Evolutionary conservation across 2,797 vertebrate species (phyloP).

Genomic region (Atherinosoma microstoma): DNA sequence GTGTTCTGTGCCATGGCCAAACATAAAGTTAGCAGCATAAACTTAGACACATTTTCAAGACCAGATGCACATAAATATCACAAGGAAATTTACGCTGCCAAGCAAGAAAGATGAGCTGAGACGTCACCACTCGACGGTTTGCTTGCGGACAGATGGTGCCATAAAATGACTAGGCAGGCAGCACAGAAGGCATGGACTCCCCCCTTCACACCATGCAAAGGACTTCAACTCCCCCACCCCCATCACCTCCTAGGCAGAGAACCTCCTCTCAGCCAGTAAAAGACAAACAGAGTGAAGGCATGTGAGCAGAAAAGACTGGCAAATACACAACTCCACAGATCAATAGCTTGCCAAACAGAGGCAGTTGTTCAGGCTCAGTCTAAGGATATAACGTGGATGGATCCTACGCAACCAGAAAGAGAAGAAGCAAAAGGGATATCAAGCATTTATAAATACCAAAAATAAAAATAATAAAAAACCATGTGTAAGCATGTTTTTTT

Average conservation of each 20-base stretch:
- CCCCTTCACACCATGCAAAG: conserved; percentile 45
- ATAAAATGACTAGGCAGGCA: conserved; percentile 80
- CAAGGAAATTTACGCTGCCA: conserved; percentile 63
- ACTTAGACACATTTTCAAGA: conserved; percentile 50
- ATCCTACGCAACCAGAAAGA: conserved; percentile 20
- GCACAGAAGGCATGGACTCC: conserved; percentile 68
- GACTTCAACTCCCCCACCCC: conserved; percentile 43
- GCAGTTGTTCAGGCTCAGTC: conserved; percentile 54
- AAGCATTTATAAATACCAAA: conserved; percentile 11
- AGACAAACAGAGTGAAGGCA: conserved; percentile 78
- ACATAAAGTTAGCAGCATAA: conserved; percentile 62
- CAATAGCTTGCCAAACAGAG: conserved; percentile 65
- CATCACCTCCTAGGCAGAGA: conserved; percentile 51
- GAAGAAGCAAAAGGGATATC: conserved; percentile 19
- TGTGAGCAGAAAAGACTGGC: conserved; percentile 65
- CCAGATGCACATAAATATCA: conserved; percentile 71
- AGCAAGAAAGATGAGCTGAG: conserved; percentile 64
- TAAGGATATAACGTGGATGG: conserved; percentile 20
- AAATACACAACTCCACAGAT: conserved; percentile 65
- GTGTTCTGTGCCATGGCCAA: conserved; percentile 35
- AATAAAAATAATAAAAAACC: not conserved
- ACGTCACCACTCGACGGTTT: conserved; percentile 76
- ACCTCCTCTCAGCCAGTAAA: conserved; percentile 63
- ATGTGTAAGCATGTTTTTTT: not conserved
- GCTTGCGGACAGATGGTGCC: conserved; percentile 79